Base-by-base conservation (phyloP, 2,113 vertebrate species). In the Aspiorhynchus laticeps region DNA sequence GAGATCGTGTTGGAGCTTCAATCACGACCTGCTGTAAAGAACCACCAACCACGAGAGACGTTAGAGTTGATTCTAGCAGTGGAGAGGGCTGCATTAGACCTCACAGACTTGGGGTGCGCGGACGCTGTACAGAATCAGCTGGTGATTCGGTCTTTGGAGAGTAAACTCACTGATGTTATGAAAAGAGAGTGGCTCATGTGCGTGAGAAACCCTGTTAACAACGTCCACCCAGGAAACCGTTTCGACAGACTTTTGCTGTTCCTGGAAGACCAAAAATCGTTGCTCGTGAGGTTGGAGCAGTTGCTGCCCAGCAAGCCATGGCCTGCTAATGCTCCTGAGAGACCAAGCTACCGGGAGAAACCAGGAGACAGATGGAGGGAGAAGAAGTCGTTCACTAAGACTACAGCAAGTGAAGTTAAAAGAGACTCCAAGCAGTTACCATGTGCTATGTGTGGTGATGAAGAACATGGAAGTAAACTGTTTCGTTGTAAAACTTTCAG, bases 11-110 rank as follows among this genome's bases (percentile, higher is more conserved):
- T n/a, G n/a, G n/a, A n/a, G n/a, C 26, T 69, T 7, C 65, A 69
- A 31, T 69, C 28, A 69, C 28, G 28, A 31, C 65, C 65, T 69
- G 65, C 65, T 36, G 65, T 69, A 69, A 69, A 69, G 65, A 69
- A 69, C 65, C 65, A 69, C 4, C 65, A 69, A 15, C 67, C 67
- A 69, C 67, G 31, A 9, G 67, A 69, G 1, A 33, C 67, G 15
- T 69, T 69, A 33, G 31, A 69, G 67, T 69, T 19, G 67, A 69
- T 69, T 17, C 31, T 69, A 14, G 71, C 71, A 26, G 71, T 75
- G 71, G 71, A 46, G 38, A 75, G 73, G 73, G 41, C 73, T 14
- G 73, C 0, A 75, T 15, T 46, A 4, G 71, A 75, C 1, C 73
- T 75, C 73, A 24, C 74, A 4, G 74, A 76, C 38, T 12, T 76